These are phyloP conservation scores for Hydrozoanthus gracilis DNA, from an alignment of 92 coral and sea anemone species.

Conservation along the genomic window DNA sequence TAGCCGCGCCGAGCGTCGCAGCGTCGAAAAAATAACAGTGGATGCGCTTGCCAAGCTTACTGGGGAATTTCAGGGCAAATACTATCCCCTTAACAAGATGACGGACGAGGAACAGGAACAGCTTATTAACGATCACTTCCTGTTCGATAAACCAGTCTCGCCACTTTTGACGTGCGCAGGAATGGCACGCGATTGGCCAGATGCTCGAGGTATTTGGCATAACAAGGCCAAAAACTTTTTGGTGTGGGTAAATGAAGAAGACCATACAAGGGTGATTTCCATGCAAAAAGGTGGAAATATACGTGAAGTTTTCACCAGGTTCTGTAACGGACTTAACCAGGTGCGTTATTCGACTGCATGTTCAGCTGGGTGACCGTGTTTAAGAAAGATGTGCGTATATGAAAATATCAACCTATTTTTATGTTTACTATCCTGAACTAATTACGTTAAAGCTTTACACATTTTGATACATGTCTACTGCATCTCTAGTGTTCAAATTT, in stretches of 20 bases:
- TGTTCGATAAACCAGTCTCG: conserved; percentile 96
- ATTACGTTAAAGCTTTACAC: too few species aligned
- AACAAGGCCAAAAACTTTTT: conserved; percentile 90
- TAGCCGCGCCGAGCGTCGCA: conserved; percentile 90
- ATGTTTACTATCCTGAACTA: too few species aligned
- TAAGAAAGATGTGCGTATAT: too few species aligned
- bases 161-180: conserved; percentile 93
- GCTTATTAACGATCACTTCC: conserved; percentile 89
- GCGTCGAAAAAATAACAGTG: conserved; percentile 81
- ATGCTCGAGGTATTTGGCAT: conserved; percentile 98
- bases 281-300: conserved; percentile 96
- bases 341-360: background rate
- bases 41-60: conserved; percentile 83
- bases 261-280: conserved; percentile 92
- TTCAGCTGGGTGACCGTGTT: background rate
- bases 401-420: too few species aligned
- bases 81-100: conserved; percentile 94
- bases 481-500: too few species aligned
- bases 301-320: conserved; percentile 90
- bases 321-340: conserved; percentile 78
- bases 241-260: conserved; percentile 98
- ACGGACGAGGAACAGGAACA: conserved; percentile 93
- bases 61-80: conserved; percentile 92
- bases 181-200: conserved; percentile 99
- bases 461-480: too few species aligned